Evolutionary conservation across 1,140 invertebrate genomes (phyloP).

Genomic region (Macrostomum lignano): DNA sequence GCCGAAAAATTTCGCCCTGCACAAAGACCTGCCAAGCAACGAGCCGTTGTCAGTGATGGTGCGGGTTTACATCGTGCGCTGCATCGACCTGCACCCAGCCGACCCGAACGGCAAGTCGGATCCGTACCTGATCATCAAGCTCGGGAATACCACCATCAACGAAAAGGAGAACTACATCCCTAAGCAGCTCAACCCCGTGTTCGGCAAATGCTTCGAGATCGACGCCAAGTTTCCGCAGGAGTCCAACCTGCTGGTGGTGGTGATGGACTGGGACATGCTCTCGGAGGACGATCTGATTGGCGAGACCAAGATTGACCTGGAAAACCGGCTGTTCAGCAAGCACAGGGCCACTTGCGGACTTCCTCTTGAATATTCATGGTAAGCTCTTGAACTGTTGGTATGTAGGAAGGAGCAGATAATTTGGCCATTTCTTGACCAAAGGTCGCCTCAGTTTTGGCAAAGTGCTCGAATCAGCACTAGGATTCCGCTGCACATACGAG

Average conservation of each 20-base stretch:
- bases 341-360: conserved; percentile 56
- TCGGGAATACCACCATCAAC: conserved; percentile 47
- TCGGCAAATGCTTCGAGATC: conserved; percentile 59
- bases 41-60: conserved; percentile 7
- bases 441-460: too few species aligned
- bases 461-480: too few species aligned
- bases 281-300: conserved; percentile 62
- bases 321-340: conserved; percentile 59
- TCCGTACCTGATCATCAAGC: conserved; percentile 52
- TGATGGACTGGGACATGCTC: conserved; percentile 59
- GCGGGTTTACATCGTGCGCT: conserved; percentile 7
- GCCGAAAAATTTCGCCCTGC: conserved; percentile 6
- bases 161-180: conserved; percentile 71
- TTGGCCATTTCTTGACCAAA: too few species aligned
- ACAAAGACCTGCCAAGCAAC: conserved; percentile 7
- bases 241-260: conserved; percentile 47
- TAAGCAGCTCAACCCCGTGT: conserved; percentile 61
- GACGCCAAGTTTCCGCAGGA: conserved; percentile 66
- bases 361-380: conserved; percentile 16
- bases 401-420: too few species aligned
- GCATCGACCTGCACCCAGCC: conserved; percentile 39
- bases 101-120: conserved; percentile 68
- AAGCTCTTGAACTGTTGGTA: too few species aligned
- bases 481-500: too few species aligned
- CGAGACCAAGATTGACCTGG: conserved; percentile 60